These are phyloP conservation scores for Glareola pratincola DNA, from an alignment of 2,113 vertebrate genomes.

Conservation along the genomic window DNA sequence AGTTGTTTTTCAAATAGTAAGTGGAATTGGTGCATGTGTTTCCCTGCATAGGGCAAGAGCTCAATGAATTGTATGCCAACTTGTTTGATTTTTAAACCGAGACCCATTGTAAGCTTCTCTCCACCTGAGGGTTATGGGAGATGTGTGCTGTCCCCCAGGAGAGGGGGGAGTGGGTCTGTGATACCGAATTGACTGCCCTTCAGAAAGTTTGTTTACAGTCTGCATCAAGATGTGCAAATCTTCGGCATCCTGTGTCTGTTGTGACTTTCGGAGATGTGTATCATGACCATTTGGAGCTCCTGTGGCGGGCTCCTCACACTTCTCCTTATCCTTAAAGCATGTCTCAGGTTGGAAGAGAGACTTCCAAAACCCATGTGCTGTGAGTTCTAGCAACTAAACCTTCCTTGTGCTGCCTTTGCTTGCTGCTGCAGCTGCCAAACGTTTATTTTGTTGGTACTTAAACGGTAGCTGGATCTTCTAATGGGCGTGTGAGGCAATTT, in stretches of 20 bases:
- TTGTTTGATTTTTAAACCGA: not conserved
- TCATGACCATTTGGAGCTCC: not conserved
- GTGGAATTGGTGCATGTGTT: not conserved
- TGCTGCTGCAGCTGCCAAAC: not conserved
- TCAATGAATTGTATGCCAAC: not conserved
- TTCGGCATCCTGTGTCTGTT: not conserved
- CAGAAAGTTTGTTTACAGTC: not conserved
- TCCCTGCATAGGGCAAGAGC: not conserved
- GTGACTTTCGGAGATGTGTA: not conserved
- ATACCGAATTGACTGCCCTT: not conserved
- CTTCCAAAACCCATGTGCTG: fast-evolving
- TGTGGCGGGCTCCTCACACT: not conserved
- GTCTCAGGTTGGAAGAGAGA: not conserved
- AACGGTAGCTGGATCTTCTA: conserved; percentile 1
- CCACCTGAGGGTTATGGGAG: not conserved
- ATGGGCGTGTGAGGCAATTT: not conserved
- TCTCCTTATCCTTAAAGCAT: not conserved
- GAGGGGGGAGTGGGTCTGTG: not conserved
- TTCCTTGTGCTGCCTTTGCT: not conserved
- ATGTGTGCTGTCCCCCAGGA: not conserved
- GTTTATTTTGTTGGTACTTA: not conserved
- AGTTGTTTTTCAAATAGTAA: not conserved
- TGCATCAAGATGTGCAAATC: not conserved
- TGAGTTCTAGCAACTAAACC: not conserved
- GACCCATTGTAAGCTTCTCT: not conserved